A percentile compares a stretch with the other conserved stretches of the same genome.
These are phyloP conservation scores for Stenurella melanura DNA, from an alignment of 2,888 invertebrate genomes.

Conservation along the genomic window DNA sequence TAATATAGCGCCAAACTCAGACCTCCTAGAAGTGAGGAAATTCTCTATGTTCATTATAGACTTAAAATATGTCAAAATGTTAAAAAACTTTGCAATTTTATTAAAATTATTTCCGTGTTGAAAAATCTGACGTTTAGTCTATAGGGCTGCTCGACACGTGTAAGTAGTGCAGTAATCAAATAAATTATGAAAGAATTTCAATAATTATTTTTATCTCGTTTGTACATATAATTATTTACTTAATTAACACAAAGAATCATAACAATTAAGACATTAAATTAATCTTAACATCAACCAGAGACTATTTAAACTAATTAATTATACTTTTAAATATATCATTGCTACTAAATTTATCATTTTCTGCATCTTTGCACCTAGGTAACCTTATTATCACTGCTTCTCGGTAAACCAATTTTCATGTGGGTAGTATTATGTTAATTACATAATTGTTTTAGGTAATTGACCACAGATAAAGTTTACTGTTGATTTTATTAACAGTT, in stretches of 20 bases:
- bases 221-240: slow-evolving; percentile 34
- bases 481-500: too few relatives aligned
- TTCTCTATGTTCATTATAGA: too few relatives aligned
- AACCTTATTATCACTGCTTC: background rate
- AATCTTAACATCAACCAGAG: slow-evolving; percentile 45
- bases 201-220: slow-evolving; percentile 43
- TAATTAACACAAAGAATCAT: slow-evolving; percentile 40
- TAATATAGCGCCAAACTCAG: too few relatives aligned
- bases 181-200: slow-evolving; percentile 30
- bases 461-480: background rate
- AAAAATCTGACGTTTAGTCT: too few relatives aligned
- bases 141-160: background rate
- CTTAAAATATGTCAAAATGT: too few relatives aligned
- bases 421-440: background rate
- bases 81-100: too few relatives aligned
- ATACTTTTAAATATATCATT: slow-evolving; percentile 40
- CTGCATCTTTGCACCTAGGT: background rate
- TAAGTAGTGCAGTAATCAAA: too few relatives aligned
- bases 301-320: slow-evolving; percentile 44
- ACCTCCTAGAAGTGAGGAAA: too few relatives aligned
- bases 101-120: too few relatives aligned
- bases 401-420: background rate
- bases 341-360: slow-evolving; percentile 21
- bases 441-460: background rate
- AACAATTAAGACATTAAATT: slow-evolving; percentile 49